These are phyloP conservation scores for Periparus ater DNA, from an alignment of 2,797 vertebrate species.

Conservation along the genomic window DNA sequence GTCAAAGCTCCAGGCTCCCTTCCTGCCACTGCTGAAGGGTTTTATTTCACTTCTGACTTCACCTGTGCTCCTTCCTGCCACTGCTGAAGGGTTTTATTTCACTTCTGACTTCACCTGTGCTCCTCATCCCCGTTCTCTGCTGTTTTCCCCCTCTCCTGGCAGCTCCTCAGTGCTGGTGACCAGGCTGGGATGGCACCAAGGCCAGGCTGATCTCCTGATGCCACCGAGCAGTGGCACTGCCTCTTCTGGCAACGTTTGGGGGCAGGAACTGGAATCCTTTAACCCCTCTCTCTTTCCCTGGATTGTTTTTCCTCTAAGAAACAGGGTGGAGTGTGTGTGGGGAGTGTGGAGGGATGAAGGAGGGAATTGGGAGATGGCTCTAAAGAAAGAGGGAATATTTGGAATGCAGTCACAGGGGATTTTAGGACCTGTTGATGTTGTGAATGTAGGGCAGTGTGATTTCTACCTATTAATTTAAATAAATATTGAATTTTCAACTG, in stretches of 20 bases:
- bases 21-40: accelerated
- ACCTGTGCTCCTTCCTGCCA: neutral
- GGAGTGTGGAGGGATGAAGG: neutral
- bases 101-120: neutral
- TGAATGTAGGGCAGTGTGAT: neutral
- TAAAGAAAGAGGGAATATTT: neutral
- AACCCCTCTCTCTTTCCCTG: too few species aligned
- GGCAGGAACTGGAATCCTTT: neutral
- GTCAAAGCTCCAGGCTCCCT: neutral
- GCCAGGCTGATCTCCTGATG: neutral
- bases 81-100: neutral
- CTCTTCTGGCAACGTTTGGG: neutral
- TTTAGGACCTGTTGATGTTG: neutral
- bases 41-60: neutral
- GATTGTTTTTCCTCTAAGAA: neutral
- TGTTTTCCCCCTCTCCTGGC: neutral
- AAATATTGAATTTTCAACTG: neutral
- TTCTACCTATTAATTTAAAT: neutral
- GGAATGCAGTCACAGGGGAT: neutral
- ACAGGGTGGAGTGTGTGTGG: accelerated
- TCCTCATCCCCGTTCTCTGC: neutral
- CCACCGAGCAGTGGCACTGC: neutral
- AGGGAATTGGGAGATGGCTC: neutral
- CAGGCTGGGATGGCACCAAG: neutral
- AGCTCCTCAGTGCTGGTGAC: neutral